Conservation (phyloP, 2,888 invertebrate species). For the Eristalis arbustorum region DNA sequence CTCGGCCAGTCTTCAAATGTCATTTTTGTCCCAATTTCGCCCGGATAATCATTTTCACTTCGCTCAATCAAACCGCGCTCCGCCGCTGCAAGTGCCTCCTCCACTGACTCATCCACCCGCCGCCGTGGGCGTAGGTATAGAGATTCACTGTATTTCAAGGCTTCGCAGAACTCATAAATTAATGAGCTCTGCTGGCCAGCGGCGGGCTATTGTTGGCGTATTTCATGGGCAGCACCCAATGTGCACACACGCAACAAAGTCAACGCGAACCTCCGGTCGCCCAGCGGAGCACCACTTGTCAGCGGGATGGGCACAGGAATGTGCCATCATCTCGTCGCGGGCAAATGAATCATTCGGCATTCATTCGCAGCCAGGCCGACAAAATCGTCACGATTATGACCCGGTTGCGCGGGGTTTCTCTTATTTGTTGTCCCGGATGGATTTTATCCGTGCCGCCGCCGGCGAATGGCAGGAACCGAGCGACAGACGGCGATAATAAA, state of each 20-base stretch:
- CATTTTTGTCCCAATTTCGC: neutral
- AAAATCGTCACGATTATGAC: conserved; percentile 49
- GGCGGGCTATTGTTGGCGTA: neutral
- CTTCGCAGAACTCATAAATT: conserved; percentile 18
- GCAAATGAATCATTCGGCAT: conserved; percentile 35
- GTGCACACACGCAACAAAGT: neutral
- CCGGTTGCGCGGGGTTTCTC: conserved; percentile 21
- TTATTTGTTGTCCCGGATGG: conserved; percentile 30
- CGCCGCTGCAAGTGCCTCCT: neutral
- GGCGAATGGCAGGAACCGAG: neutral
- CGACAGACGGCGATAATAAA: conserved; percentile 11
- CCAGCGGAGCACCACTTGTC: conserved; percentile 10
- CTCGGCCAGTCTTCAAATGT: neutral
- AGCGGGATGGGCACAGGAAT: conserved; percentile 8
- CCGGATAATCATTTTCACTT: conserved; percentile 1
- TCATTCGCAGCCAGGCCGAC: conserved; percentile 4
- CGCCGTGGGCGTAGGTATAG: neutral
- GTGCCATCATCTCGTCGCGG: conserved; percentile 17
- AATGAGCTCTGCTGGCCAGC: conserved; percentile 1
- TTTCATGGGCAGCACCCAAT: conserved; percentile 4
- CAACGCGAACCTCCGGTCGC: neutral
- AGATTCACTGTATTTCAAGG: conserved; percentile 16
- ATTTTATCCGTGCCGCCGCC: conserved; percentile 5
- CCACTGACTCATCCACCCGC: conserved; percentile 11
- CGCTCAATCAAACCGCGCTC: conserved; percentile 8